Evolutionary conservation across 2,113 vertebrate genomes (phyloP).

Genomic region (Cygnus atratus): DNA sequence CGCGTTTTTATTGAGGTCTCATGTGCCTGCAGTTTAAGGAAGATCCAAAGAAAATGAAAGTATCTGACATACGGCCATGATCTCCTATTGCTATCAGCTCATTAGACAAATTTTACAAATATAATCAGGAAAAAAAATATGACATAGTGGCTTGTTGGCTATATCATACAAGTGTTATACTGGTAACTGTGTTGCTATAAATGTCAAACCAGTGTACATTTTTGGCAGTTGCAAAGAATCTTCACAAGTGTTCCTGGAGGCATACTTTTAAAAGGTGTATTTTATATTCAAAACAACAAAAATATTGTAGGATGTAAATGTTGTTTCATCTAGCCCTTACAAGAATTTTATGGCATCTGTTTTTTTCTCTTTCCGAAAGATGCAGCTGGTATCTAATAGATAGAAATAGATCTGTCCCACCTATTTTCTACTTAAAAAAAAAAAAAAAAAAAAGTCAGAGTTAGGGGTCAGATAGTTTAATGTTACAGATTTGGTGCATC

Average conservation of each 20-base stretch:
- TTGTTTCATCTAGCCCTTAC: background rate
- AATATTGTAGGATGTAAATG: background rate
- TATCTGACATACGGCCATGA: background rate
- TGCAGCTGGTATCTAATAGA: background rate
- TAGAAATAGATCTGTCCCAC: background rate
- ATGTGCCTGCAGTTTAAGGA: background rate
- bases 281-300: background rate
- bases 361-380: background rate
- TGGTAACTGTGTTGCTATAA: background rate
- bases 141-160: background rate
- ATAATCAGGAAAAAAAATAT: background rate
- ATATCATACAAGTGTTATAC: background rate
- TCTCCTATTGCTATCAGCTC: background rate
- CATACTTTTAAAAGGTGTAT: rapidly evolving
- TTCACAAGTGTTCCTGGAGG: background rate
- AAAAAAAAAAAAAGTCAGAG: background rate
- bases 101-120: constrained; percentile 7
- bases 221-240: background rate
- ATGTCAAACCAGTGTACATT: background rate
- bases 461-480: background rate
- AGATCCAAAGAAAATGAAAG: constrained; percentile 29
- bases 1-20: constrained; percentile 7
- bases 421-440: background rate
- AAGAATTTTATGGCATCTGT: background rate
- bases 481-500: background rate